Conservation (phyloP, 2,888 invertebrate genomes). For the Zaprionus bogoriensis region DNA sequence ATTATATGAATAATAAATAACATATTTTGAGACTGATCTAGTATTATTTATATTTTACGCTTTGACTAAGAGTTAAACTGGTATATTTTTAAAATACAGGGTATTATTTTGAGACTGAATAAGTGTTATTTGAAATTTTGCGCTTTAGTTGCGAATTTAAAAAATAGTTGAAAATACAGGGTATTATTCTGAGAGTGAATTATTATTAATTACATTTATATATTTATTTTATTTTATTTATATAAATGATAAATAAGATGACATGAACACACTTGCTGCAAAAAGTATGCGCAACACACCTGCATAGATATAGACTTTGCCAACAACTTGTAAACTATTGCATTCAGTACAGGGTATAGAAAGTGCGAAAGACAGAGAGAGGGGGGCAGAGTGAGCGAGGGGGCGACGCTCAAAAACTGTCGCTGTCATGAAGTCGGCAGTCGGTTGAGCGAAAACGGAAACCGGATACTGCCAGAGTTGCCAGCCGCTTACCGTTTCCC, state of each 20-base stretch:
- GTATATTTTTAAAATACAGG: background rate
- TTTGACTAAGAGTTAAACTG: no score
- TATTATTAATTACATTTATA: no score
- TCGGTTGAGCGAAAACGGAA: slow-evolving; percentile 57
- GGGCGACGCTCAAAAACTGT: slow-evolving; percentile 32
- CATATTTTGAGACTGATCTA: no score
- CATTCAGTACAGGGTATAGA: background rate
- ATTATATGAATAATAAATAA: no score
- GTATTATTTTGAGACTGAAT: background rate
- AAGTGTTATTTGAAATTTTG: no score
- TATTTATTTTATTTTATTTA: no score
- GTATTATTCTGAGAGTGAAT: no score
- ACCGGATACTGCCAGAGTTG: slow-evolving; percentile 65
- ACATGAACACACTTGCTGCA: no score
- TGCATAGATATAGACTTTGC: background rate
- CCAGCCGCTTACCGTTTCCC: slow-evolving; percentile 62
- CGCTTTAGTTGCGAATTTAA: no score
- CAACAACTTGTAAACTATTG: background rate
- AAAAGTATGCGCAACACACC: background rate
- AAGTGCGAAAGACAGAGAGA: background rate
- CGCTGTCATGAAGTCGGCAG: slow-evolving; percentile 49
- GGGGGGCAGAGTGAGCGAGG: background rate
- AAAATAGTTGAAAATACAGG: background rate
- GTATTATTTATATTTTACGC: no score
- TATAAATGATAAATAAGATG: no score